Base-by-base conservation (phyloP, 2,797 vertebrate genomes). In the Alcedo atthis region DNA sequence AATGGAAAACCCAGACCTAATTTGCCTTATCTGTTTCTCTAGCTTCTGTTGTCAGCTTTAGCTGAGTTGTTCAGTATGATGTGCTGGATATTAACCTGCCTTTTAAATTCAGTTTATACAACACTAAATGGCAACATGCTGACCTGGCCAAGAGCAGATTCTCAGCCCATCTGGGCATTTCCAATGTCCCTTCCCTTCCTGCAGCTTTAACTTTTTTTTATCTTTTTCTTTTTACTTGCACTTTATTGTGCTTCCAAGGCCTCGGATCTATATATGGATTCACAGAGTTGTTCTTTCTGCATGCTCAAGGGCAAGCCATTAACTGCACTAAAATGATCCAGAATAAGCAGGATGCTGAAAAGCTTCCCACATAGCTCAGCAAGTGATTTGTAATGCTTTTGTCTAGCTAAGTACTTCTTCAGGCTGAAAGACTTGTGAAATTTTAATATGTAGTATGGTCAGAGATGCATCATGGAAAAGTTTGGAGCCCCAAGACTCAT, bases 261-360 rank as follows among this genome's bases (percentile, higher is more conserved):
- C 42, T 90, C 8, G 11, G 11, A 89, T 85, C 82, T 89, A 74
- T 87, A 63, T 81, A 81, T 74, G 80, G 85, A 93, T 90, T 84
- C 70, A 74, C 21, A 57, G 49, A 0, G 3, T 11, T 82, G 67
- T 19, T 87, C 80, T 73, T 67, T 70, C 85, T 92, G 67, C 30
- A 12, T 18, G 46, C 63, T 87, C 62, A 83, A 74, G 70, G 75
- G 63, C 67, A 94, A 80, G 48, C 77, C 48, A 76, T 69, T 91
- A 89, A 85, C 73, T 73, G 43, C 14, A 20, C 37, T 53, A 85
- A 92, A 93, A 73, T 0, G 3, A 91, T 73, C 59, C 74, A 83
- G 74, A 79, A 75, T 8, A 45, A 92, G 77, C 30, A 89, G 55
- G 67, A 76, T 84, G 57, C 70, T 90, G 77, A 88, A 91, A 84